phyloP scores from a whole-genome alignment of 30 jellyfish, hydroid and myxozoan species.

The Sanderia malayensis region DNA sequence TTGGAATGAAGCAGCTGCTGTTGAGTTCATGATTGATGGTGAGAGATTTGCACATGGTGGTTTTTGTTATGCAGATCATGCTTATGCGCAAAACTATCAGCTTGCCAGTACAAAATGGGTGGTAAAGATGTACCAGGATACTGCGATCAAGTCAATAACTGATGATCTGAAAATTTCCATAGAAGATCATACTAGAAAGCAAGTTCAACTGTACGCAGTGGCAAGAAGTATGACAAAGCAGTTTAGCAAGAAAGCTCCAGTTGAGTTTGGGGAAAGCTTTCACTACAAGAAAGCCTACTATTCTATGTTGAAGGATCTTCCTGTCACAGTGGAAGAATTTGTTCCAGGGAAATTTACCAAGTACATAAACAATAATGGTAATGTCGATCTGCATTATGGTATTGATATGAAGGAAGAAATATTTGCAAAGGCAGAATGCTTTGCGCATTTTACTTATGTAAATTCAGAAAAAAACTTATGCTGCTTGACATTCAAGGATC shows the following conservation, averaged over 20 bases:
- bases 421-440: conserved; percentile 6
- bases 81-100: not conserved
- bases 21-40: conserved; percentile 3
- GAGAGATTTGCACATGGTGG: conserved; percentile 39
- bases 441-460: conserved; percentile 12
- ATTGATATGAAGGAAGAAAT: too few species aligned
- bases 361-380: conserved; percentile 36
- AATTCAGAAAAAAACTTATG: conserved; percentile 11
- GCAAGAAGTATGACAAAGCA: conserved; percentile 8
- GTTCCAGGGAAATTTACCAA: conserved; percentile 28
- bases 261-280: not conserved
- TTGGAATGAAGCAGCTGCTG: not conserved
- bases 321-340: conserved; percentile 39
- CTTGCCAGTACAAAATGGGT: conserved; percentile 14
- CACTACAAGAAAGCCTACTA: not conserved
- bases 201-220: conserved; percentile 25
- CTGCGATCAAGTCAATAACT: not conserved
- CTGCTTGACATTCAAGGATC: conserved; percentile 22
- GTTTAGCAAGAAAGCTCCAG: conserved; percentile 2
- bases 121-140: conserved; percentile 10
- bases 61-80: conserved; percentile 12
- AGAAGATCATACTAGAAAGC: conserved; percentile 43
- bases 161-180: not conserved
- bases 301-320: not conserved
- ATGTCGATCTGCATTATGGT: too few species aligned